Evolutionary conservation across 2,888 invertebrate genomes (phyloP).

Genomic region (Peribatodes rhomboidaria): DNA sequence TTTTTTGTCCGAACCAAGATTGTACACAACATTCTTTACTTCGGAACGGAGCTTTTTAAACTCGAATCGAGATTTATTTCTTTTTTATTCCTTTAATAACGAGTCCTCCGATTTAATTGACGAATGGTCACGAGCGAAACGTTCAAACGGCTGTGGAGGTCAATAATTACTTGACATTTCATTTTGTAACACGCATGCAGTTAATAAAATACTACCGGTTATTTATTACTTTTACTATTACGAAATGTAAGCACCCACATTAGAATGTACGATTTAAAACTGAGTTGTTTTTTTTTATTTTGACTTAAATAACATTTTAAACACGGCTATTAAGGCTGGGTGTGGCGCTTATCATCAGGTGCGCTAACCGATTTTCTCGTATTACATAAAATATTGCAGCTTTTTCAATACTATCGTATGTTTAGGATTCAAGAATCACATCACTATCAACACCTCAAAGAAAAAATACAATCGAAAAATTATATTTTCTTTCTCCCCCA

Average conservation of each 20-base stretch:
- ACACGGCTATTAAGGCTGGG: no score
- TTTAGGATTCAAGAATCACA: background rate
- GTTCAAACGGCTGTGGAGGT: constrained; percentile 72
- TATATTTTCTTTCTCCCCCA: no score
- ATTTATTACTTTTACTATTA: constrained; percentile 31
- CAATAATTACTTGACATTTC: constrained; percentile 65
- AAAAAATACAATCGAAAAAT: constrained; percentile 31
- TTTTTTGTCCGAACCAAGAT: constrained; percentile 85
- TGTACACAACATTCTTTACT: constrained; percentile 87
- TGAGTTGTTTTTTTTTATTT: background rate
- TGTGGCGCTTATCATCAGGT: background rate
- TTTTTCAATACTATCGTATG: background rate
- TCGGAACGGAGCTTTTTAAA: constrained; percentile 85
- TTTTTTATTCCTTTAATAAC: constrained; percentile 82
- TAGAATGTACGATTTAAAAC: constrained; percentile 24
- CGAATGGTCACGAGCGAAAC: constrained; percentile 80
- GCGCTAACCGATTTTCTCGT: background rate
- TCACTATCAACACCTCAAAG: background rate
- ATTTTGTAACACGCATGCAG: constrained; percentile 49
- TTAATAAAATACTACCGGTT: constrained; percentile 26
- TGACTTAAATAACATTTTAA: background rate
- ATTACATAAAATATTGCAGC: background rate
- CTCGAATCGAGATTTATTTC: constrained; percentile 77
- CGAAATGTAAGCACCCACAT: constrained; percentile 23
- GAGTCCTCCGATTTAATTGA: constrained; percentile 82